A percentile compares a stretch with the other conserved stretches of the same genome.
Conservation (phyloP, 2,888 invertebrate genomes). For the Digitonthophagus gazella region DNA sequence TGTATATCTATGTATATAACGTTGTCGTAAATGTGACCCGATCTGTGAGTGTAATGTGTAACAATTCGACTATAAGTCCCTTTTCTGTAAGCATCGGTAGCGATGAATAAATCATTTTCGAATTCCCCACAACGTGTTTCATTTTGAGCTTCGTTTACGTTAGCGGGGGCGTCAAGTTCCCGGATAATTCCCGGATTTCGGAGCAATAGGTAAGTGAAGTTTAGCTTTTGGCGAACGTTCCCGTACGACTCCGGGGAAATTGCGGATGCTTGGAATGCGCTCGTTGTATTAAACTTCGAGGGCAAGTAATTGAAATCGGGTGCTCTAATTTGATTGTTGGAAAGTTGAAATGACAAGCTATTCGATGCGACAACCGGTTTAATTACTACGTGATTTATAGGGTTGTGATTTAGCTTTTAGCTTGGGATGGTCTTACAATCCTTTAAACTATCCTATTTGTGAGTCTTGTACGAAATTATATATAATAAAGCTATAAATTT, state of each 20-base stretch:
- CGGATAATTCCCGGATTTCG: background rate
- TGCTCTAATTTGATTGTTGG: background rate
- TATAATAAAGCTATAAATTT: too few relatives aligned
- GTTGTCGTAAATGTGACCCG: background rate
- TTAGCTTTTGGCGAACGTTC: background rate
- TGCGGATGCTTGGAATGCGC: background rate
- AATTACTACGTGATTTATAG: background rate
- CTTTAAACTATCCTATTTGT: too few relatives aligned
- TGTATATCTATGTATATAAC: background rate
- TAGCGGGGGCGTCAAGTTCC: background rate
- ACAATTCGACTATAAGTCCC: background rate
- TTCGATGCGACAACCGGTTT: background rate
- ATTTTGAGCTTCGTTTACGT: background rate
- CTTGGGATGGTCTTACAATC: too few relatives aligned
- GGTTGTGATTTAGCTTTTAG: too few relatives aligned
- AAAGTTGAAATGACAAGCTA: background rate
- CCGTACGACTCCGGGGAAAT: background rate
- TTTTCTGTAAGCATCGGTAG: background rate
- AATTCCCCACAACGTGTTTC: background rate
- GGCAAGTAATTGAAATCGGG: background rate
- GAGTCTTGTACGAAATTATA: too few relatives aligned
- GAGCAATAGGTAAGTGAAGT: background rate
- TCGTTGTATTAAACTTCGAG: background rate
- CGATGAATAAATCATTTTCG: background rate
- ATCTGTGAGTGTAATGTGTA: background rate